phyloP scores from a whole-genome alignment of 1,140 invertebrate genomes.

The Brachionus sp. region DNA sequence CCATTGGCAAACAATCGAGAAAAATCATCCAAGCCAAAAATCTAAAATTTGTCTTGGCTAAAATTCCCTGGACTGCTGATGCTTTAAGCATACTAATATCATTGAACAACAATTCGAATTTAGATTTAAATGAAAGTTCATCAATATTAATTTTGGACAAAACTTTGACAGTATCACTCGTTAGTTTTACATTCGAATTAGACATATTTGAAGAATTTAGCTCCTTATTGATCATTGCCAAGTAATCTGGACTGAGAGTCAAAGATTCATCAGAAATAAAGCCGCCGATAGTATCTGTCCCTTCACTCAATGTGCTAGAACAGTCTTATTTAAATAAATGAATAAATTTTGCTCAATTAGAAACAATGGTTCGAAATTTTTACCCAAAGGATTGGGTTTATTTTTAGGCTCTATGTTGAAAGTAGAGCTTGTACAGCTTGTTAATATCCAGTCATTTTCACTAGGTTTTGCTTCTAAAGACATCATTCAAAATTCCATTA shows the following conservation, averaged over 20 bases:
- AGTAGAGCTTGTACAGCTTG: slow-evolving; percentile 9
- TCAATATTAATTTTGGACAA: slow-evolving; percentile 15
- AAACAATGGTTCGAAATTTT: neutral
- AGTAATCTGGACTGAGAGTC: neutral
- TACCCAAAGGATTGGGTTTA: slow-evolving; percentile 6
- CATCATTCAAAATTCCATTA: slow-evolving; percentile 10
- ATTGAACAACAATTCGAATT: slow-evolving; percentile 39
- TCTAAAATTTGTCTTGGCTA: slow-evolving; percentile 43
- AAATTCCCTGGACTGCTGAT: slow-evolving; percentile 33
- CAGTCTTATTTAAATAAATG: neutral
- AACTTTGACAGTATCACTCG: neutral
- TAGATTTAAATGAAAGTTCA: neutral
- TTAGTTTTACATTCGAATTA: slow-evolving; percentile 5
- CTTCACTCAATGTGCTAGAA: neutral
- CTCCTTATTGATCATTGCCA: neutral
- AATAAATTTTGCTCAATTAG: neutral
- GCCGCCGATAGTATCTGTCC: neutral
- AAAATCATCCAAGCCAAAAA: slow-evolving; percentile 43
- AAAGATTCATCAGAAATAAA: neutral
- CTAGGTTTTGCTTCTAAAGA: slow-evolving; percentile 19
- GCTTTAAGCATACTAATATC: slow-evolving; percentile 41
- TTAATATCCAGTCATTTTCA: slow-evolving; percentile 39
- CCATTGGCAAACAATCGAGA: slow-evolving; percentile 30
- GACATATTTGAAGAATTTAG: slow-evolving; percentile 18
- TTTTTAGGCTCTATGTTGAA: slow-evolving; percentile 7